Evolutionary conservation across 37 sponge, comb jelly and placozoan species (phyloP).

Genomic region (Spongilla lacustris): DNA sequence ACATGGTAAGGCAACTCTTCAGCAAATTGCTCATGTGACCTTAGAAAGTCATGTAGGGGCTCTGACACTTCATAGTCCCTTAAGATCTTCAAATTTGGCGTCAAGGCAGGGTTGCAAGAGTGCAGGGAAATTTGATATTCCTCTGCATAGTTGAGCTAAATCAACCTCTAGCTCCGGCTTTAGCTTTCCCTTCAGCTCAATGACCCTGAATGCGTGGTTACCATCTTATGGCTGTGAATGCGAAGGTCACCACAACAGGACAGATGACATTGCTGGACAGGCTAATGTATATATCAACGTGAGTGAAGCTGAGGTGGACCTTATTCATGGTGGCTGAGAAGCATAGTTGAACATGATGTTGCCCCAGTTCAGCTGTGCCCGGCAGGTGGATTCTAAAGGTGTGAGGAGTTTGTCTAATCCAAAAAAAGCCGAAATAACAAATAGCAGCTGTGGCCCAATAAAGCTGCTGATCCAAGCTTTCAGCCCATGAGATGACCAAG

Average conservation of each 20-base stretch:
- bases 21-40: slow-evolving; percentile 19
- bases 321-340: slow-evolving; percentile 5
- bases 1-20: background rate
- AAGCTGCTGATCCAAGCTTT: slow-evolving; percentile 5
- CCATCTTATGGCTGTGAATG: slow-evolving; percentile 4
- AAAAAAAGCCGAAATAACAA: slow-evolving; percentile 44
- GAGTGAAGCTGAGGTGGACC: slow-evolving; percentile 22
- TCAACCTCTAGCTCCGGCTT: slow-evolving; percentile 18
- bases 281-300: slow-evolving; percentile 15
- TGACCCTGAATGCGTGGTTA: slow-evolving; percentile 3
- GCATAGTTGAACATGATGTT: slow-evolving; percentile 10
- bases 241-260: background rate
- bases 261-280: slow-evolving; percentile 27
- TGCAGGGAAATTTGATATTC: slow-evolving; percentile 25
- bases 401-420: slow-evolving; percentile 21
- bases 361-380: slow-evolving; percentile 33
- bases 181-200: slow-evolving; percentile 9
- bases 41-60: slow-evolving; percentile 24
- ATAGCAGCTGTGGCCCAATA: slow-evolving; percentile 39
- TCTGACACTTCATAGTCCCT: slow-evolving; percentile 15
- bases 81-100: background rate
- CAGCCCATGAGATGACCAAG: too few species aligned
- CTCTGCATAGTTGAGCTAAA: slow-evolving; percentile 8
- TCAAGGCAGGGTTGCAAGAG: slow-evolving; percentile 15
- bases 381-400: slow-evolving; percentile 2